A percentile compares a stretch with the other conserved stretches of the same genome.
Conservation (phyloP, 2,113 vertebrate genomes). For the Myanophis thanlyinensis region DNA sequence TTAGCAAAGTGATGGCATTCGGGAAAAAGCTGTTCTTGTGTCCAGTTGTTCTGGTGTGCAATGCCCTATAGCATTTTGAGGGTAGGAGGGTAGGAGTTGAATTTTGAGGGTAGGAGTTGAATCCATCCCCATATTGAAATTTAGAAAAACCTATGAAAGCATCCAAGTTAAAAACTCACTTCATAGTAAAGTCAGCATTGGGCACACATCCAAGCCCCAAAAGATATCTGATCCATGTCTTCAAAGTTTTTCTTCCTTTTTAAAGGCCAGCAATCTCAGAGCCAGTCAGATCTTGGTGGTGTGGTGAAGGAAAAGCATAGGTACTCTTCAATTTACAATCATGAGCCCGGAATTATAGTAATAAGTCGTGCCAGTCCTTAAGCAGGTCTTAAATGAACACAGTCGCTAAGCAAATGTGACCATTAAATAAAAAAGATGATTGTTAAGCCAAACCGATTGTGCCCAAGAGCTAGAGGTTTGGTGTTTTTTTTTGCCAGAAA, state of each 20-base stretch:
- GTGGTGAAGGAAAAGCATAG: neutral
- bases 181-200: neutral
- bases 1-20: too few relatives aligned
- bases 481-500: neutral
- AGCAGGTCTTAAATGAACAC: neutral
- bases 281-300: neutral
- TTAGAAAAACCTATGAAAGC: neutral
- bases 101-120: too few relatives aligned
- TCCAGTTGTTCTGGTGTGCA: too few relatives aligned
- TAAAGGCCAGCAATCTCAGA: neutral
- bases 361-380: neutral
- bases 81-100: too few relatives aligned
- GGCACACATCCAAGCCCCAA: neutral
- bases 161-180: neutral
- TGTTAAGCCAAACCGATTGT: neutral
- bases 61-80: too few relatives aligned
- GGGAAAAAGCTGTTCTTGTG: too few relatives aligned
- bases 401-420: neutral
- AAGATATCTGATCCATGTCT: neutral
- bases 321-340: neutral
- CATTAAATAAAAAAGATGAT: neutral
- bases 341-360: neutral
- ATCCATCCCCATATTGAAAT: neutral
- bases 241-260: neutral
- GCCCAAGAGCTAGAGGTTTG: neutral